Base-by-base conservation (phyloP, 2,113 vertebrate genomes). In the Corydoras maculifer region DNA sequence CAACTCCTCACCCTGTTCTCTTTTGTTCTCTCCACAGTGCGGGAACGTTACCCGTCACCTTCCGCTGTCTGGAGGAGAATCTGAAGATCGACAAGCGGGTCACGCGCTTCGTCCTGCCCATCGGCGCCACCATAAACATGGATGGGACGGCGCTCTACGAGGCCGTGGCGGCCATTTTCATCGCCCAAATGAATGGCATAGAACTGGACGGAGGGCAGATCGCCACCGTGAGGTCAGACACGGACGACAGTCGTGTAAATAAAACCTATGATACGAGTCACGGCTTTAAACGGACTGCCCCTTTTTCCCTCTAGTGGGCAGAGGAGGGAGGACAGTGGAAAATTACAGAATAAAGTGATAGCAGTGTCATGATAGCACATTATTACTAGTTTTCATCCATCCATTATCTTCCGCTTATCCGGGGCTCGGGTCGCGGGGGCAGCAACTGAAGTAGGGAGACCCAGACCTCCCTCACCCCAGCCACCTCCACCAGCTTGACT, bases 121-220 rank as follows among this genome's bases (percentile, higher is more conserved):
- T 93, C 3, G 91, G 91, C 0, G 91, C 92, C 75, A 92, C 92
- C 73, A 91, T 93, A 58, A 93, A 93, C 76, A 93, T 93, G 92
- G 91, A 93, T 31, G 92, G 91, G 70, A 93, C 91, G 0, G 92
- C 91, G 0, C 85, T 93, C 31, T 93, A 93, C 8, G 91, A 93
- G 79, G 91, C 92, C 0, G 91, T 93, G 83, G 92, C 91, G 0
- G 92, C 91, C 84, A 92, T 93, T 80, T 93, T 93, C 54, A 92
- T 92, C 3, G 91, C 92, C 35, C 91, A 93, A 79, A 93, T 93
- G 92, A 93, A 93, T 12, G 89, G 79, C 79, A 89, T 92, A 50
- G 2, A 64, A 4, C 83, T 93, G 73, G 92, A 93, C 0, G 63
- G 77, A 2, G 92, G 92, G 18, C 91, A 93, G 84, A 92, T 93